Percentiles rank a stretch among this genome's conserved stretches.
phyloP scores from a whole-genome alignment of 1,140 invertebrate species.

The Pseudachorutes palmiensis region DNA sequence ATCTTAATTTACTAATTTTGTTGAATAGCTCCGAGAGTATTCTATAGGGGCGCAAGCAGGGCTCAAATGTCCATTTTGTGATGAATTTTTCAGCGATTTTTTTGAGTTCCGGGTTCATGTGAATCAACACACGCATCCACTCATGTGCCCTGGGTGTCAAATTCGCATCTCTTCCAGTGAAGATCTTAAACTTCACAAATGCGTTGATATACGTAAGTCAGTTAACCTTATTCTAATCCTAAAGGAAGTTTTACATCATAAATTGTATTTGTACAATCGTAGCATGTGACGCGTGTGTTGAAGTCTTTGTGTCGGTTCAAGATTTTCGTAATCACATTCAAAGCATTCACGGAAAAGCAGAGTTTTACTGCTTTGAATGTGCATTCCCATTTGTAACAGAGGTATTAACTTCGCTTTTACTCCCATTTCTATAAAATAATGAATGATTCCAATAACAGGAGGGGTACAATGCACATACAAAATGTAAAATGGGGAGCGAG shows the following conservation, averaged over 20 bases:
- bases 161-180: slow-evolving; percentile 37
- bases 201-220: background rate
- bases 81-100: slow-evolving; percentile 21
- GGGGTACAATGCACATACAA: too few species aligned
- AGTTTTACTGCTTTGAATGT: slow-evolving; percentile 39
- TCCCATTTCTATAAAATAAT: too few species aligned
- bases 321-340: slow-evolving; percentile 29
- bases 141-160: slow-evolving; percentile 43
- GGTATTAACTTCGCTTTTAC: too few species aligned
- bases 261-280: slow-evolving; percentile 1
- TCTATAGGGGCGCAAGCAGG: background rate
- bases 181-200: slow-evolving; percentile 23
- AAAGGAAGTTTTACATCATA: background rate
- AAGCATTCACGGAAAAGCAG: slow-evolving; percentile 3
- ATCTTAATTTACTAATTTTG: background rate
- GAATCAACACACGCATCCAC: slow-evolving; percentile 43
- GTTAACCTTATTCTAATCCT: background rate
- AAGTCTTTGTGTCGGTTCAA: slow-evolving; percentile 17
- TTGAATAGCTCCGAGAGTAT: slow-evolving; percentile 10
- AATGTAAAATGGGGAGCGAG: too few species aligned
- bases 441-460: too few species aligned
- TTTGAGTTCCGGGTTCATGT: slow-evolving; percentile 41
- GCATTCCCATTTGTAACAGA: slow-evolving; percentile 26
- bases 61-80: slow-evolving; percentile 22
- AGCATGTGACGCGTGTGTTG: slow-evolving; percentile 20